Conservation (phyloP, 2,888 invertebrate species). For the Nymphalis polychloros region DNA sequence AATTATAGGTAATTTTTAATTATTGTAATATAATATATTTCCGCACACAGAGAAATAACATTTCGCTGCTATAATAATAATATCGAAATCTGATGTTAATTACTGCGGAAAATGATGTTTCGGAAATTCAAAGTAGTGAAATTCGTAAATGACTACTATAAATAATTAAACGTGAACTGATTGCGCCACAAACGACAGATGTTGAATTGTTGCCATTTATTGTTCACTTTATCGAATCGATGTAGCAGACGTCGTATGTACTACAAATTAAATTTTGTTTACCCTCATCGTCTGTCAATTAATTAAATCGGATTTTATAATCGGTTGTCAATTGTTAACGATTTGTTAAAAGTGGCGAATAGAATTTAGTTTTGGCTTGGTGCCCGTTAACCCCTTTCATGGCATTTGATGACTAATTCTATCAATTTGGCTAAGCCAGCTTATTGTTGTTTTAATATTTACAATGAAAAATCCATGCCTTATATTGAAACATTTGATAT, state of each 20-base stretch:
- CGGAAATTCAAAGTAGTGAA: neutral
- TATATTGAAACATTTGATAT: too few relatives aligned
- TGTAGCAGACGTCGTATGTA: conserved; percentile 15
- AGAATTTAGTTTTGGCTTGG: conserved; percentile 25
- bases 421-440: conserved; percentile 29
- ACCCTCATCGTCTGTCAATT: conserved; percentile 11
- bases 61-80: too few relatives aligned
- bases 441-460: conserved; percentile 20
- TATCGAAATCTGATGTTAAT: neutral
- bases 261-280: conserved; percentile 21
- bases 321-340: conserved; percentile 7
- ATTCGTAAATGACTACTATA: neutral
- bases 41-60: too few relatives aligned
- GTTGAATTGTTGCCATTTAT: conserved; percentile 20
- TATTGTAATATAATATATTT: too few relatives aligned
- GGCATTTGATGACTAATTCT: conserved; percentile 22
- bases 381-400: conserved; percentile 27
- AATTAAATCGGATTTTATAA: conserved; percentile 12
- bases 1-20: too few relatives aligned
- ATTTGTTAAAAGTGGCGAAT: conserved; percentile 16
- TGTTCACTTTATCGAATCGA: conserved; percentile 15
- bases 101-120: neutral
- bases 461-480: conserved; percentile 1
- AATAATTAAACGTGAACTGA: conserved; percentile 18
- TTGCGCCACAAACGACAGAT: conserved; percentile 20